Evolutionary conservation across 2,113 vertebrate genomes (phyloP).

Genomic region (Raphicerus campestris): DNA sequence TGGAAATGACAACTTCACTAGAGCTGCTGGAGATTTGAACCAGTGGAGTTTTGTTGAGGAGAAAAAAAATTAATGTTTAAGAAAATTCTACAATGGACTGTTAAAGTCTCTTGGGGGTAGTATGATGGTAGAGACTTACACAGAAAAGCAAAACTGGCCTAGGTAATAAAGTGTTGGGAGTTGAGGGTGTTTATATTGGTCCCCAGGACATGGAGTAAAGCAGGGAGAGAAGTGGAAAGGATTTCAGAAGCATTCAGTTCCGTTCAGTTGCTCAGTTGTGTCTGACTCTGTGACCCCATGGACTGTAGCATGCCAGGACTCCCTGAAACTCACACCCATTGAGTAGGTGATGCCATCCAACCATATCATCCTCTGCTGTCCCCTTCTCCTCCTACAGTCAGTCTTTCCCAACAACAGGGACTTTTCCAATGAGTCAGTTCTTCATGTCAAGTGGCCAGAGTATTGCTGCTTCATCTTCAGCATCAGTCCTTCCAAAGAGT

Average conservation of each 20-base stretch:
- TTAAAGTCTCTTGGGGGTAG: not conserved
- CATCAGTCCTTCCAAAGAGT: not conserved
- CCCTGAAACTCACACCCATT: not conserved
- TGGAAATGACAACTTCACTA: not conserved
- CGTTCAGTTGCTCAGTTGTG: not conserved
- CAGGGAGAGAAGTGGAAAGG: not conserved
- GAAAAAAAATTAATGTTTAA: not conserved
- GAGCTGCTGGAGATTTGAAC: not conserved
- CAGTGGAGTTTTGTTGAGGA: not conserved
- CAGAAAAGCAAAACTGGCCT: not conserved
- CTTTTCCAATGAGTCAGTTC: not conserved
- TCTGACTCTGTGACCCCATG: fast-evolving
- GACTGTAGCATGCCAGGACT: not conserved
- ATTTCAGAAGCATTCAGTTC: not conserved
- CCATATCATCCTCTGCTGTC: fast-evolving
- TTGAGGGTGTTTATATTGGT: not conserved
- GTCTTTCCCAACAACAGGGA: not conserved
- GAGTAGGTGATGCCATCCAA: not conserved
- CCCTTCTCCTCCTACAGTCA: not conserved
- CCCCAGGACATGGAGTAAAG: not conserved
- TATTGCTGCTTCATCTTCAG: not conserved
- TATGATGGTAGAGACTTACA: not conserved
- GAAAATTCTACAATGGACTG: not conserved
- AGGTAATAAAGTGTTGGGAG: not conserved
- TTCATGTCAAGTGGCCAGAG: fast-evolving